Evolutionary conservation across 92 coral and sea anemone genomes (phyloP).

Genomic region (Desmophyllum pertusum): DNA sequence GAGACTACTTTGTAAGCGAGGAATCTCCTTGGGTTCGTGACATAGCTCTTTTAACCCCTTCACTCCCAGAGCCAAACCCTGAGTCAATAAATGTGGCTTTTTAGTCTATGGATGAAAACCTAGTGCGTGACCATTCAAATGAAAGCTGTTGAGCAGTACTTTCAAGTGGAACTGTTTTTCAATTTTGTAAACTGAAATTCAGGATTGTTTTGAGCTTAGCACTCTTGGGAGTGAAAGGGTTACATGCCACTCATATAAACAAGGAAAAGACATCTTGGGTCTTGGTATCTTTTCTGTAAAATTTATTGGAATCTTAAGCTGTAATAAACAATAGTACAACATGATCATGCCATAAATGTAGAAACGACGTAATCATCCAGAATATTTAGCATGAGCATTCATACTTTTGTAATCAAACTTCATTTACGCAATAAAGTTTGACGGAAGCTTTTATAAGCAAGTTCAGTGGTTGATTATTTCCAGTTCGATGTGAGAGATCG

Average conservation of each 20-base stretch:
- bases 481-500: not conserved
- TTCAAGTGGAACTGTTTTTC: no score
- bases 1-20: no score
- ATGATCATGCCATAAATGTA: not conserved
- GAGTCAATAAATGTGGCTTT: no score
- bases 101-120: no score
- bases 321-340: not conserved
- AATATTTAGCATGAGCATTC: not conserved
- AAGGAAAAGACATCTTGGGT: not conserved
- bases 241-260: not conserved
- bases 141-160: no score
- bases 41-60: not conserved
- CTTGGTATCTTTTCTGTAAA: not conserved
- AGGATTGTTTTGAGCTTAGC: no score
- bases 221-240: no score
- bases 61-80: no score
- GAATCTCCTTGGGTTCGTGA: not conserved
- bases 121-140: no score
- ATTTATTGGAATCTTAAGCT: not conserved
- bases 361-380: not conserved
- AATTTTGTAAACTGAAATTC: no score
- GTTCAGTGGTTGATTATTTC: no score
- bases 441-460: not conserved
- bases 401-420: slow-evolving; percentile 1
- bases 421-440: slow-evolving; percentile 1